Percentiles rank a stretch among this genome's conserved stretches.
phyloP scores from a whole-genome alignment of 2,888 invertebrate species.

The Cybosia mesomella region DNA sequence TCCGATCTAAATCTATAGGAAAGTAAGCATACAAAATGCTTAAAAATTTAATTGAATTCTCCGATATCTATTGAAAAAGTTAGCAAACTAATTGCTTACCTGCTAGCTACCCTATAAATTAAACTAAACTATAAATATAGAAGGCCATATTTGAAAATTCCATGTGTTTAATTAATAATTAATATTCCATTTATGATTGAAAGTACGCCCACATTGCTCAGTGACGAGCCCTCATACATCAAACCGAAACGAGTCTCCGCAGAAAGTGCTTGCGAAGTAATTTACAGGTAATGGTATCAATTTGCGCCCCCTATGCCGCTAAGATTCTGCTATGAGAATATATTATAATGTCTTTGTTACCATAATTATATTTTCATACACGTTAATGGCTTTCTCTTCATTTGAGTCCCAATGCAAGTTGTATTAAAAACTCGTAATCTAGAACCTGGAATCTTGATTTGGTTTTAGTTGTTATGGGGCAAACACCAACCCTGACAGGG shows the following conservation, averaged over 20 bases:
- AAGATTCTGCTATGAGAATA: slow-evolving; percentile 16
- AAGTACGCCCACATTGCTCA: slow-evolving; percentile 6
- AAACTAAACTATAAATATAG: not conserved
- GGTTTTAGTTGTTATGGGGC: too few relatives aligned
- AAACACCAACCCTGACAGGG: too few relatives aligned
- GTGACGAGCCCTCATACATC: slow-evolving; percentile 18
- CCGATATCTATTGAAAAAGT: too few relatives aligned
- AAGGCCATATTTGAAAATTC: not conserved
- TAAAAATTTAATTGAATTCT: too few relatives aligned
- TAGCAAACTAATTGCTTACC: too few relatives aligned
- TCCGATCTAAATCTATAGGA: too few relatives aligned
- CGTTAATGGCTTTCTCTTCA: not conserved
- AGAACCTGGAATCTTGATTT: too few relatives aligned
- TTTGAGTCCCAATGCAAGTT: too few relatives aligned
- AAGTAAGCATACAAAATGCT: too few relatives aligned
- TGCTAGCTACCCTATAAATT: too few relatives aligned
- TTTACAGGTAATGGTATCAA: slow-evolving; percentile 30
- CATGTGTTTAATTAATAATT: not conserved
- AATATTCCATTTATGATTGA: slow-evolving; percentile 7
- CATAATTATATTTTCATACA: not conserved
- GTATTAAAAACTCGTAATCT: too few relatives aligned
- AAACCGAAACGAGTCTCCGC: slow-evolving; percentile 13
- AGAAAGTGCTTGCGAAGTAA: slow-evolving; percentile 9
- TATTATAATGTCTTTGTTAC: slow-evolving; percentile 7
- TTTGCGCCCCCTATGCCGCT: slow-evolving; percentile 23